Percentiles rank a stretch among this genome's conserved stretches.
These are phyloP conservation scores for Bombus terrestris DNA, from an alignment of 1,140 invertebrate species.

Conservation along the genomic window DNA sequence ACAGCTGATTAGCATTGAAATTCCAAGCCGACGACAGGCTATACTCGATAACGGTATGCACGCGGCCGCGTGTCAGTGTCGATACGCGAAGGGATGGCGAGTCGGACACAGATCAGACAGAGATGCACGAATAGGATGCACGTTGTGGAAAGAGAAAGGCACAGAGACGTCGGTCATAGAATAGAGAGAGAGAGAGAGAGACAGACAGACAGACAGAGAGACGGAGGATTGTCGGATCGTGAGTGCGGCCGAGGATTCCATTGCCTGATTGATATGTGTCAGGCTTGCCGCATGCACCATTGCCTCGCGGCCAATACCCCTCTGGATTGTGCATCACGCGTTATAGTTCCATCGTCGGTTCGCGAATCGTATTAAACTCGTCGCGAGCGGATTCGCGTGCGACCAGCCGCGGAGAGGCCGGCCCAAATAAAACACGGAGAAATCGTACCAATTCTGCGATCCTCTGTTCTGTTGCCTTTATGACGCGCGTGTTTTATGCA, in stretches of 20 bases:
- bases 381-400: slow-evolving; percentile 44
- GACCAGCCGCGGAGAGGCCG: slow-evolving; percentile 13
- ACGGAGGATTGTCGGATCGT: slow-evolving; percentile 45
- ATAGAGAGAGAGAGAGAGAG: not conserved
- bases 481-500: no score
- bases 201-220: not conserved
- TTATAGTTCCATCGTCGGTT: slow-evolving; percentile 60
- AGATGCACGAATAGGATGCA: not conserved
- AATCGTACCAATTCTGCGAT: no score
- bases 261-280: slow-evolving; percentile 72
- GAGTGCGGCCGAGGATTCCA: slow-evolving; percentile 63
- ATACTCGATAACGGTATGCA: slow-evolving; percentile 47
- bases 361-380: slow-evolving; percentile 60
- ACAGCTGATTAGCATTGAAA: slow-evolving; percentile 55
- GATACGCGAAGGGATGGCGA: slow-evolving; percentile 1
- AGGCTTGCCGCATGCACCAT: slow-evolving; percentile 70
- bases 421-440: slow-evolving; percentile 45
- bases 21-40: slow-evolving; percentile 49
- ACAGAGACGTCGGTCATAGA: no score
- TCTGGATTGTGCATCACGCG: slow-evolving; percentile 58
- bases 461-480: no score
- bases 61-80: slow-evolving; percentile 29
- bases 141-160: not conserved
- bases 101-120: not conserved
- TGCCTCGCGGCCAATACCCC: slow-evolving; percentile 66